Evolutionary conservation across 2,888 invertebrate genomes (phyloP), one percentile per base, ranked within the genome.

Genomic region (Colletes collaris): DNA sequence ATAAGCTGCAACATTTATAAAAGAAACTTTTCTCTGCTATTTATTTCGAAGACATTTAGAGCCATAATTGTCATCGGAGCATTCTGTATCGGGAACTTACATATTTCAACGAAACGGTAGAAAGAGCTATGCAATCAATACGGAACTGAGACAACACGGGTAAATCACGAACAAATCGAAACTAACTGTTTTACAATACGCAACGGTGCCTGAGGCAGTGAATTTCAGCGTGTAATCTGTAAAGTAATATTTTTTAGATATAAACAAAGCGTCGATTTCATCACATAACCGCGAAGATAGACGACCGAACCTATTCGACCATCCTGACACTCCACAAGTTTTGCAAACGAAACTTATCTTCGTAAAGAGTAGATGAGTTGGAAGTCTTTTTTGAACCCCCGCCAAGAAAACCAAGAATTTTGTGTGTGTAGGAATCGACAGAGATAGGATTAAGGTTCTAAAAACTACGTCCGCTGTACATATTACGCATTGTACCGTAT

Each of bases 391-490:
- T 66, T 16, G 50, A 81, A 53, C 37, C 60, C 50, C 7, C 44
- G 16, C 35, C 46, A 46, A 71, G 52, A 19, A 68, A 76, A 71
- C 49, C 67, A 68, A 71, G 74, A 79, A 77, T 63, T 66, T 75
- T 71, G 65, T 77, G 79, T 76, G 82, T 74, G 76, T 85, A 77
- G 59, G 27, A 73, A 73, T 77, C 75, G 68, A 85, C 80, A 76
- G 70, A 74, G 69, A 56, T 85, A 81, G 81, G 53, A 65, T 81
- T 72, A 79, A 85, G 64, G 74, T 76, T 79, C 74, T 83, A 72
- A 59, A 27, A 81, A 68, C 69, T 79, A 85, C 74, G 68, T 82
- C 73, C 75, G 83, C 85, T 85, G 85, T 85, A 85, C 37, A 84
- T 85, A 83, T 59, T 82, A 50, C 50, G 83, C 74, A 81, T 82